phyloP scores from a whole-genome alignment of 2,888 invertebrate genomes.

The Drosophila anceps region DNA sequence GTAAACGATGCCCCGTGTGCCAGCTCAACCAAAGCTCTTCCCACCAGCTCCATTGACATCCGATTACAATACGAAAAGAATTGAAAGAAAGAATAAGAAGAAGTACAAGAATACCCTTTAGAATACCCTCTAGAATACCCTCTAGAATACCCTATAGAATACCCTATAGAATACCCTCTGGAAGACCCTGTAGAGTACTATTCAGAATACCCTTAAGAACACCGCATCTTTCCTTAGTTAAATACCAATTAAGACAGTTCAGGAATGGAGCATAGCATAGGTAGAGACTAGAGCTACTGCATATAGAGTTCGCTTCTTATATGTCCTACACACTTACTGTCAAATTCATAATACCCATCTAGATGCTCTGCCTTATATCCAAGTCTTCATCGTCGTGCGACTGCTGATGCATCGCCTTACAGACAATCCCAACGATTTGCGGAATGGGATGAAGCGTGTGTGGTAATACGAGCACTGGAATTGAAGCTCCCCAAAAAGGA shows the following conservation, averaged over 20 bases:
- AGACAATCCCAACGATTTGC: background rate
- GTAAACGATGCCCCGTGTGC: slow-evolving; percentile 7
- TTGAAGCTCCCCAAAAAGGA: background rate
- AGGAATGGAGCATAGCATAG: no score
- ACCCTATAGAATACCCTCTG: no score
- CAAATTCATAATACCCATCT: background rate
- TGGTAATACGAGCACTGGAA: slow-evolving; percentile 12
- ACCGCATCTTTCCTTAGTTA: no score
- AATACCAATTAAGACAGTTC: no score
- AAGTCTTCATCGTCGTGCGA: background rate
- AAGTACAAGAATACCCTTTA: background rate
- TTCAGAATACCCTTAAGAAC: no score
- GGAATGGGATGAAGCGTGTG: slow-evolving; percentile 7
- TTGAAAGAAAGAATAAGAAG: background rate
- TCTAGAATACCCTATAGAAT: background rate
- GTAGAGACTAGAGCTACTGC: no score
- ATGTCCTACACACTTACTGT: background rate
- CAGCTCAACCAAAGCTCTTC: slow-evolving; percentile 8
- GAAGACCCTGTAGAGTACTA: no score
- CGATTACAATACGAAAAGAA: background rate
- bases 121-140: background rate
- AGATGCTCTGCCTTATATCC: background rate
- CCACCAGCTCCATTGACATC: slow-evolving; percentile 9
- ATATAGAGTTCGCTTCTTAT: background rate
- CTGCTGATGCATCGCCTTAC: slow-evolving; percentile 22